Evolutionary conservation across 2,888 invertebrate genomes (phyloP).

Genomic region (Scaptomyza tumidula): DNA sequence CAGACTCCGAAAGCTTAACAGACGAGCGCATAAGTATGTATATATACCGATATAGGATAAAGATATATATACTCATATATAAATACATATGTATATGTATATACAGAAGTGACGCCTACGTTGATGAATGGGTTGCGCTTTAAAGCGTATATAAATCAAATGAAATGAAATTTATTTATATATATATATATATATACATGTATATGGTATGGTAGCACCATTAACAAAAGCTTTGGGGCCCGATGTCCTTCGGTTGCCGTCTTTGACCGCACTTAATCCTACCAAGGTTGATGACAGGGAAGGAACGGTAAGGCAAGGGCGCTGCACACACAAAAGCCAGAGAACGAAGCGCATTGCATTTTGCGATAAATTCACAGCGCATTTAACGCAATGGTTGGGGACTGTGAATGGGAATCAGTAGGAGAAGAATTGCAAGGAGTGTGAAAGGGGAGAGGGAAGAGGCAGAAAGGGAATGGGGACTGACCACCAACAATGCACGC

Average conservation of each 20-base stretch:
- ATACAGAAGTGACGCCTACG: constrained; percentile 49
- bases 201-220: no score
- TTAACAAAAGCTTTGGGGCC: constrained; percentile 69
- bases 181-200: background rate
- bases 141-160: constrained; percentile 71
- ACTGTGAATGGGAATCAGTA: constrained; percentile 15
- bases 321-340: constrained; percentile 34
- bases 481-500: constrained; percentile 77
- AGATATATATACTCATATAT: constrained; percentile 1
- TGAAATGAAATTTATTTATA: constrained; percentile 48
- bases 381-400: constrained; percentile 58
- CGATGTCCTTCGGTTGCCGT: constrained; percentile 60
- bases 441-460: background rate
- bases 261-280: constrained; percentile 75
- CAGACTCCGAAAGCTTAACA: constrained; percentile 20
- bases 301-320: background rate
- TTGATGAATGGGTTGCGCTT: constrained; percentile 67
- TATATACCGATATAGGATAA: background rate
- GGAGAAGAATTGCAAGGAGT: background rate
- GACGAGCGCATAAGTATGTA: constrained; percentile 1
- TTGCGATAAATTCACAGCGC: constrained; percentile 75
- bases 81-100: background rate
- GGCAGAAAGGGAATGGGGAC: background rate
- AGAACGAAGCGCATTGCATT: constrained; percentile 63
- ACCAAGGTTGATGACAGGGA: constrained; percentile 6